A percentile compares a stretch with the other conserved stretches of the same genome.
Conservation (phyloP, 2,113 vertebrate species). For the Myocastor coypus region DNA sequence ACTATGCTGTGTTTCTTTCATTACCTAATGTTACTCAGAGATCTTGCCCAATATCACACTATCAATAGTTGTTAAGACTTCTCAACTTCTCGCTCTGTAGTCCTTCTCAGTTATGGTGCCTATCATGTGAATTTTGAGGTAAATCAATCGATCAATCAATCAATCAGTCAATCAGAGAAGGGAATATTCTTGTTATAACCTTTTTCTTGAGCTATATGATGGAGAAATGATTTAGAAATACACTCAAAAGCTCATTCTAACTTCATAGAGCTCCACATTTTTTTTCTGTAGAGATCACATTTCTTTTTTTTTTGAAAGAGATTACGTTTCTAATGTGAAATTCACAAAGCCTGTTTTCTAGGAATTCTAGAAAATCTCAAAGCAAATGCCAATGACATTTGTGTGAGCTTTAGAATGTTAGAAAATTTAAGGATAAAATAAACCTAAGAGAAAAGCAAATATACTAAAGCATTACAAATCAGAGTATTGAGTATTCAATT, state of each 20-base stretch:
- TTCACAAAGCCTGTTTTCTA: conserved; percentile 44
- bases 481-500: conserved; percentile 27
- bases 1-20: neutral
- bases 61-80: neutral
- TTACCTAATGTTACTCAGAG: neutral
- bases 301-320: too few relatives aligned
- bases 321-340: conserved; percentile 30
- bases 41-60: neutral
- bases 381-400: conserved; percentile 67
- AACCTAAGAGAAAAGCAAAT: conserved; percentile 61
- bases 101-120: neutral
- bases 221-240: conserved; percentile 48
- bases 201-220: neutral
- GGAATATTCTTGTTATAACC: neutral
- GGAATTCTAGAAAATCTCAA: conserved; percentile 52
- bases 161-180: neutral
- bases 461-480: conserved; percentile 58
- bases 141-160: too few relatives aligned
- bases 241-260: neutral
- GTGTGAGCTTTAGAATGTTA: conserved; percentile 53
- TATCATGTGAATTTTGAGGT: neutral
- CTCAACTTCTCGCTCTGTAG: neutral
- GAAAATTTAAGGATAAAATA: conserved; percentile 53
- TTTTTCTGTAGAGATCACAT: too few relatives aligned
- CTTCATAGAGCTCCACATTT: conserved; percentile 21